Conservation (phyloP, 2,888 invertebrate species). For the Nebria salina region DNA sequence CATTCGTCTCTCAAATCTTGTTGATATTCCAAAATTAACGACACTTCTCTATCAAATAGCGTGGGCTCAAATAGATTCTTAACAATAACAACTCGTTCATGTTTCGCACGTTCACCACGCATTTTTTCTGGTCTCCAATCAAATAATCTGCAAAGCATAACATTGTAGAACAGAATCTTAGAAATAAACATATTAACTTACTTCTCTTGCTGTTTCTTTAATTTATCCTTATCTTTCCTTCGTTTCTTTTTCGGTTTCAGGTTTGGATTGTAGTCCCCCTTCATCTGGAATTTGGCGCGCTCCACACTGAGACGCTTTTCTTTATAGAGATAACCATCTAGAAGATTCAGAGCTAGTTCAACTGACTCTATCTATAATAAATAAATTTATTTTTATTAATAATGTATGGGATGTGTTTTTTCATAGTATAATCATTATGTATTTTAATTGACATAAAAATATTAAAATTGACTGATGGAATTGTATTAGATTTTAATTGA, state of each 20-base stretch:
- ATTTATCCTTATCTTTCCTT: constrained; percentile 88
- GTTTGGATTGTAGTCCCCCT: constrained; percentile 92
- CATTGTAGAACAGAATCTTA: too few relatives aligned
- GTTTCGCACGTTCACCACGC: constrained; percentile 84
- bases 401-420: too few relatives aligned
- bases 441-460: too few relatives aligned
- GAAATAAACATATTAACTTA: constrained; percentile 1
- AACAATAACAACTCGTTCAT: constrained; percentile 91
- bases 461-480: not conserved
- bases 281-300: constrained; percentile 92
- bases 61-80: constrained; percentile 92
- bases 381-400: constrained; percentile 8
- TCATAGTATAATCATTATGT: too few relatives aligned
- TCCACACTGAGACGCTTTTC: constrained; percentile 89
- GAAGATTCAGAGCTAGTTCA: constrained; percentile 86
- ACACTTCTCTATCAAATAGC: constrained; percentile 90
- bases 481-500: too few relatives aligned
- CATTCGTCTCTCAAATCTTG: constrained; percentile 91
- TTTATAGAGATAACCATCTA: constrained; percentile 87
- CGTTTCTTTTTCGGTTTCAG: constrained; percentile 91
- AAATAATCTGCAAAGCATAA: constrained; percentile 72
- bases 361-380: constrained; percentile 82
- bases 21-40: constrained; percentile 88
- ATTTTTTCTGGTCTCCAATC: constrained; percentile 97
- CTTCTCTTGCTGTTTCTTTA: constrained; percentile 92